Evolutionary conservation across 2,113 vertebrate species (phyloP).

Genomic region (Phalacrocorax carbo): DNA sequence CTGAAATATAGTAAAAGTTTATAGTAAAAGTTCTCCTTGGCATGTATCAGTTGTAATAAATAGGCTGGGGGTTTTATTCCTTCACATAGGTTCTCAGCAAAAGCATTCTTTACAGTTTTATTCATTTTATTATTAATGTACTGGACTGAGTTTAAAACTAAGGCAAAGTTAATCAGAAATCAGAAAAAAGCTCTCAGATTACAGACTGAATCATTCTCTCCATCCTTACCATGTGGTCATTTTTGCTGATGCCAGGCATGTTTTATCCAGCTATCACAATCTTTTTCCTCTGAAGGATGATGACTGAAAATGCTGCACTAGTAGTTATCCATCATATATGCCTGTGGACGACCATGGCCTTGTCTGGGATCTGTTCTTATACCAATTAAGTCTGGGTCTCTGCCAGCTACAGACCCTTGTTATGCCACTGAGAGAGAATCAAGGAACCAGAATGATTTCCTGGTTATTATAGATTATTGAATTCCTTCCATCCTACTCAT

Average conservation of each 20-base stretch:
- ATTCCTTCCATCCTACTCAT: background rate
- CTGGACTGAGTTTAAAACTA: constrained; percentile 8
- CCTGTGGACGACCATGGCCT: constrained; percentile 43
- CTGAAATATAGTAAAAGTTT: background rate
- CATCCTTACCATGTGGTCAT: constrained; percentile 6
- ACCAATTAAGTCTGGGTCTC: constrained; percentile 59
- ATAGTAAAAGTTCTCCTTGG: background rate
- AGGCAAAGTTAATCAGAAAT: background rate
- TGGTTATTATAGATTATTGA: constrained; percentile 55
- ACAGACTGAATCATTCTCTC: constrained; percentile 4
- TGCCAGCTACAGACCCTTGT: constrained; percentile 41
- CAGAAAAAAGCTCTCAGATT: constrained; percentile 11
- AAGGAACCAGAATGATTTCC: constrained; percentile 64
- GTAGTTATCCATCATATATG: constrained; percentile 67
- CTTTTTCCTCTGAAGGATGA: constrained; percentile 65
- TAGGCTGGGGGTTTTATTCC: background rate
- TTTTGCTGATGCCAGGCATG: constrained; percentile 64
- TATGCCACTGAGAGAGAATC: constrained; percentile 44
- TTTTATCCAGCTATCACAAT: constrained; percentile 46
- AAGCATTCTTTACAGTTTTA: background rate
- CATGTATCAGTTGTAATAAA: background rate
- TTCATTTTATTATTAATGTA: background rate
- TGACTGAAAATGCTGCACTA: constrained; percentile 23
- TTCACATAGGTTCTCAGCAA: background rate
- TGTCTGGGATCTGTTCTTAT: constrained; percentile 49